Evolutionary conservation across 2,113 vertebrate species (phyloP).

Genomic region (Gallinago jamesoni): DNA sequence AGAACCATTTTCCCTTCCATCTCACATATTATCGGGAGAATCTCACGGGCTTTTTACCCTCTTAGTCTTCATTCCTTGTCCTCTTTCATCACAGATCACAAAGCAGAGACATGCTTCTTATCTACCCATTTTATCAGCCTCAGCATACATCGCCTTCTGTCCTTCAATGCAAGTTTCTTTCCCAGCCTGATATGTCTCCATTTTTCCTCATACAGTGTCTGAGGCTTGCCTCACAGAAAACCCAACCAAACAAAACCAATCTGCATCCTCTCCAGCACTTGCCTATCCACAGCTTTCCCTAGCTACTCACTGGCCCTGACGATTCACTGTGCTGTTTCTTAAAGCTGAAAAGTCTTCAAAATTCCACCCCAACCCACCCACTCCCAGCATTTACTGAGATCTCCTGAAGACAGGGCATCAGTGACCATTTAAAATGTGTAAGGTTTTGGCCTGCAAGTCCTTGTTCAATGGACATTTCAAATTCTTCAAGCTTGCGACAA

Average conservation of each 20-base stretch:
- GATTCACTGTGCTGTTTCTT: not conserved
- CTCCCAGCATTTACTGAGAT: not conserved
- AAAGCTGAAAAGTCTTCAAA: not conserved
- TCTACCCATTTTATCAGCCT: not conserved
- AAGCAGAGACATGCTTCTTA: not conserved
- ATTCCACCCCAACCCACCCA: not conserved
- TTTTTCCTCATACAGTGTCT: not conserved
- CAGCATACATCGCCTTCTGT: not conserved
- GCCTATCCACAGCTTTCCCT: not conserved
- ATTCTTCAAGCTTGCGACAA: not conserved
- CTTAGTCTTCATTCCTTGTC: not conserved
- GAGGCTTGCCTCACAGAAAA: not conserved
- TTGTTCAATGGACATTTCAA: accelerated
- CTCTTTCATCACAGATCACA: not conserved
- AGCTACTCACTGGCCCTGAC: not conserved
- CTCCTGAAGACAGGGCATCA: not conserved
- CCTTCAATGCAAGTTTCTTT: not conserved
- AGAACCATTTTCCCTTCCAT: not conserved
- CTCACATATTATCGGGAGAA: not conserved
- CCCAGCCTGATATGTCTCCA: not conserved
- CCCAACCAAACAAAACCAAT: not conserved
- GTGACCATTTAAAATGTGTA: not conserved
- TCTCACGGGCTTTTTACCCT: not conserved
- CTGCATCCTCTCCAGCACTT: not conserved
- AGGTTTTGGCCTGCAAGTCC: not conserved